A percentile compares a stretch with the other conserved stretches of the same genome.
Conservation (phyloP, 37 sponge, comb jelly and placozoan genomes). For the Haliclona indistincta region DNA sequence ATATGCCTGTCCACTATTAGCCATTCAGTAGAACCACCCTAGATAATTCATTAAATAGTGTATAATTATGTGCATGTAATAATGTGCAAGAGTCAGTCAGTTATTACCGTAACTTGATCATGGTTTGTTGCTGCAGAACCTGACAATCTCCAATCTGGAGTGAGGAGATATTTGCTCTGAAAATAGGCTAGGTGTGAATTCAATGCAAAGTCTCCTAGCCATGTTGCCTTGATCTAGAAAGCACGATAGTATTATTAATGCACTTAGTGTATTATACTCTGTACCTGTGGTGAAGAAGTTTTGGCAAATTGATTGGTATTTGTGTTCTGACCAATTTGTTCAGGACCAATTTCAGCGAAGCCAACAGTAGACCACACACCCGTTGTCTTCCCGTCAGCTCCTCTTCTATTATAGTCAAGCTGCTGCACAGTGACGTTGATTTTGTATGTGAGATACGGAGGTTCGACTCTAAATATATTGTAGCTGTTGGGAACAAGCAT, state of each 20-base stretch:
- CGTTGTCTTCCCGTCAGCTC: neutral
- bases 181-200: slow-evolving; percentile 33
- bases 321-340: slow-evolving; percentile 53
- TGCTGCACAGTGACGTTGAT: slow-evolving; percentile 77
- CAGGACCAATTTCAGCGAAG: slow-evolving; percentile 60
- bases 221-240: slow-evolving; percentile 61
- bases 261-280: neutral
- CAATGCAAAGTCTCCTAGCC: slow-evolving; percentile 76
- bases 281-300: slow-evolving; percentile 54
- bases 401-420: slow-evolving; percentile 34
- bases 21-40: slow-evolving; percentile 74
- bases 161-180: slow-evolving; percentile 57
- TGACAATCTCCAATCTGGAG: slow-evolving; percentile 56
- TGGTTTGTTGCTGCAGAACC: neutral
- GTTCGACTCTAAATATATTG: slow-evolving; percentile 58
- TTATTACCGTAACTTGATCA: slow-evolving; percentile 38
- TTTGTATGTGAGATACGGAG: slow-evolving; percentile 59
- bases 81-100: neutral
- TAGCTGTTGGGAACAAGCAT: slow-evolving; percentile 41
- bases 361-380: slow-evolving; percentile 71
- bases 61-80: neutral
- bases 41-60: neutral
- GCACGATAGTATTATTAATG: neutral
- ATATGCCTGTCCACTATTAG: slow-evolving; percentile 71
- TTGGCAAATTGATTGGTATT: slow-evolving; percentile 16